phyloP scores from a whole-genome alignment of 2,888 invertebrate species.

The Hoplodrina ambigua region DNA sequence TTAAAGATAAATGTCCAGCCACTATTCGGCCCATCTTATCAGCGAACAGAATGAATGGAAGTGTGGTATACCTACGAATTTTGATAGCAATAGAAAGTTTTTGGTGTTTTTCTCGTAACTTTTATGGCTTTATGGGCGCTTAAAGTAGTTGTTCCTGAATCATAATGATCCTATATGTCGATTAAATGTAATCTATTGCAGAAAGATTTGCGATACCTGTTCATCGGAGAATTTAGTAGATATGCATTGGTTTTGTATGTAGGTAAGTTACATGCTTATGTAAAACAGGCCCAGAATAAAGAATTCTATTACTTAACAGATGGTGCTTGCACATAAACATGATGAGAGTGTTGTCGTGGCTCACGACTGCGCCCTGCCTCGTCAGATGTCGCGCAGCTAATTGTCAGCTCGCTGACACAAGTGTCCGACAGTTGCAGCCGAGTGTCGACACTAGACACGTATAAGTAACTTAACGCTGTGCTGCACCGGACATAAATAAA shows the following conservation, averaged over 20 bases:
- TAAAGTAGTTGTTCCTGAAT: conserved; percentile 68
- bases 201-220: conserved; percentile 58
- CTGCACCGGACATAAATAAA: conserved; percentile 54
- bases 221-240: conserved; percentile 21
- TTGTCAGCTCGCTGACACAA: conserved; percentile 69
- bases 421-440: conserved; percentile 52
- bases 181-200: conserved; percentile 62
- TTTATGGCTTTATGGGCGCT: conserved; percentile 69
- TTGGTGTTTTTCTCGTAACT: conserved; percentile 69
- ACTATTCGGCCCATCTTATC: conserved; percentile 90
- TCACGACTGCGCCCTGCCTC: conserved; percentile 67
- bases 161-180: conserved; percentile 64
- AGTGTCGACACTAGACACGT: conserved; percentile 54
- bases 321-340: conserved; percentile 53
- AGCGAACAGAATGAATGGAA: conserved; percentile 85
- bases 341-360: conserved; percentile 64
- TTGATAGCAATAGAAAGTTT: conserved; percentile 75
- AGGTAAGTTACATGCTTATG: neutral
- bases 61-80: conserved; percentile 80
- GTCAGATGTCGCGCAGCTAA: conserved; percentile 67
- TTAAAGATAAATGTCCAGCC: conserved; percentile 89
- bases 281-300: conserved; percentile 34
- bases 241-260: conserved; percentile 6
- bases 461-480: conserved; percentile 56
- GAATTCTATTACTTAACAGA: conserved; percentile 49